A percentile compares a stretch with the other conserved stretches of the same genome.
Evolutionary conservation across 2,797 vertebrate genomes (phyloP).

Genomic region (Limosa lapponica): DNA sequence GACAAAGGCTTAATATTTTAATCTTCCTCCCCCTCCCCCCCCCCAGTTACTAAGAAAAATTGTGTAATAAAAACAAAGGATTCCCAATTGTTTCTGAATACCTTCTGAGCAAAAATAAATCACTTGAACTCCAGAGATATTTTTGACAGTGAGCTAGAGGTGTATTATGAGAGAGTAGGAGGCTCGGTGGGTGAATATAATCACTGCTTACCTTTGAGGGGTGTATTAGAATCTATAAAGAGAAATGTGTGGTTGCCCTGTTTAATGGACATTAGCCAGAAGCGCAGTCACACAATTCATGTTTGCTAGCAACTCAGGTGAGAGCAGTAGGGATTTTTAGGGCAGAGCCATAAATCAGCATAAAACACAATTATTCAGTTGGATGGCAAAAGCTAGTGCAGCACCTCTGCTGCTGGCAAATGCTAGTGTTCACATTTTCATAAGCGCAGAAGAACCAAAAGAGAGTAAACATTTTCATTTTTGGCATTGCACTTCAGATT

Average conservation of each 20-base stretch:
- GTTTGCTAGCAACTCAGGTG: background rate
- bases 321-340: background rate
- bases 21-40: background rate
- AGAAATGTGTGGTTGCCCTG: background rate
- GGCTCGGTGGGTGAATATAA: background rate
- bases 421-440: background rate
- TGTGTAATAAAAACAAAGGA: constrained; percentile 24
- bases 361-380: background rate
- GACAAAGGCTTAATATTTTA: constrained; percentile 14
- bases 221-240: background rate
- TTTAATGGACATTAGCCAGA: constrained; percentile 25
- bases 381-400: background rate
- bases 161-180: constrained; percentile 26
- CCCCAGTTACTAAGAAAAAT: background rate
- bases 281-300: background rate
- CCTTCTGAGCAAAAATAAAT: constrained; percentile 44
- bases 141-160: constrained; percentile 43
- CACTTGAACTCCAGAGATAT: constrained; percentile 17
- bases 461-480: background rate
- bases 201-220: background rate
- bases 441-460: background rate
- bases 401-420: constrained; percentile 1
- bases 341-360: background rate
- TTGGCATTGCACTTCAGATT: background rate
- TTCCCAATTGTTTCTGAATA: constrained; percentile 16